Evolutionary conservation across 1,140 invertebrate genomes (phyloP).

Genomic region (Drosophila bocqueti): DNA sequence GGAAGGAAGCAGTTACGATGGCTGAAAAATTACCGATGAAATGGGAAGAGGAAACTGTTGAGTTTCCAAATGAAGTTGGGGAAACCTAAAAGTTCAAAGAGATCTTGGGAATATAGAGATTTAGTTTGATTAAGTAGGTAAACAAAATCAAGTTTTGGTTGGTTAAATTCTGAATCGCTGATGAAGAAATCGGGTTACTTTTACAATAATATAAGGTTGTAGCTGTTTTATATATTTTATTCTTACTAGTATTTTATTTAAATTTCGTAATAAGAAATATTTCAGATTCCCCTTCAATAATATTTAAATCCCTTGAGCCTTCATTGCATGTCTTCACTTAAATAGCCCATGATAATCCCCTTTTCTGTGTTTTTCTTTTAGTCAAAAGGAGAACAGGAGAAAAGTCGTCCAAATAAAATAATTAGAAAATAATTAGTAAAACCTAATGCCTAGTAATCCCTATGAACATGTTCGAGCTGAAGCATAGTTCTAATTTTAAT

Average conservation of each 20-base stretch:
- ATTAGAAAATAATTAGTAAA: constrained; percentile 19
- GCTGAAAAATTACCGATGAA: constrained; percentile 22
- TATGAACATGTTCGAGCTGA: constrained; percentile 3
- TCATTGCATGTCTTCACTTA: background rate
- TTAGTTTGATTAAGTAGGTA: background rate
- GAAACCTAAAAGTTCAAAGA: background rate
- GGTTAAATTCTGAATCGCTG: too few species aligned
- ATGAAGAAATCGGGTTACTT: background rate
- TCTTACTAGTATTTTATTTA: background rate
- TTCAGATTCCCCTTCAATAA: background rate
- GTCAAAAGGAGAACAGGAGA: background rate
- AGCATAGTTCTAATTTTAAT: constrained; percentile 17
- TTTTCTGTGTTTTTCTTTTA: background rate
- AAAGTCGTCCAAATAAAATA: constrained; percentile 8
- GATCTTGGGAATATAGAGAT: background rate
- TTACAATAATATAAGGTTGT: background rate
- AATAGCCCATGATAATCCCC: background rate
- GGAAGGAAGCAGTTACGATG: constrained; percentile 21
- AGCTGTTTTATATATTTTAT: background rate
- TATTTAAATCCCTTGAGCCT: background rate
- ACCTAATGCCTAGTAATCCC: constrained; percentile 14
- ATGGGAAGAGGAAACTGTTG: constrained; percentile 13
- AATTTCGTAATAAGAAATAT: background rate
- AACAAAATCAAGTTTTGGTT: too few species aligned
- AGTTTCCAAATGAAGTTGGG: constrained; percentile 3